phyloP scores from a whole-genome alignment of 2,888 invertebrate genomes.

The Ctena decussata region DNA sequence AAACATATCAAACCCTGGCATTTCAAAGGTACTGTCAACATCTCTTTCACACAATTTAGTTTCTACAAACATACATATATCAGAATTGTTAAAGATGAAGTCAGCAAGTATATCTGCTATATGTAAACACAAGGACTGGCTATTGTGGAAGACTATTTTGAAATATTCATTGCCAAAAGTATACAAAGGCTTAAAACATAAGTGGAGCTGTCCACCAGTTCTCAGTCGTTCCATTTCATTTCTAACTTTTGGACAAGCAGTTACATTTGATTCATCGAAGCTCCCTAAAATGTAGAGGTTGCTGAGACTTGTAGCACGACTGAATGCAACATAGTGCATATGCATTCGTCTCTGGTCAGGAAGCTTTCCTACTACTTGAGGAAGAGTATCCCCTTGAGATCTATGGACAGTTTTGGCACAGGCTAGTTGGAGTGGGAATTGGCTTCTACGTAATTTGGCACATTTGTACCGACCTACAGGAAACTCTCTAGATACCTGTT shows the following conservation, averaged over 20 bases:
- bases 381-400: slow-evolving; percentile 48
- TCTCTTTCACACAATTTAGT: not conserved
- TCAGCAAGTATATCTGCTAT: slow-evolving; percentile 23
- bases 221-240: slow-evolving; percentile 34
- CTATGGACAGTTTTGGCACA: slow-evolving; percentile 49
- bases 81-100: not conserved
- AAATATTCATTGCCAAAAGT: not conserved
- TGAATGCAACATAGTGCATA: slow-evolving; percentile 55
- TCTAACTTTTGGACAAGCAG: slow-evolving; percentile 18
- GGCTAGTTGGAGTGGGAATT: slow-evolving; percentile 43
- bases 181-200: slow-evolving; percentile 6
- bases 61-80: slow-evolving; percentile 26
- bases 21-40: not conserved
- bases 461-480: slow-evolving; percentile 19
- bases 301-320: slow-evolving; percentile 15
- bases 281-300: slow-evolving; percentile 31
- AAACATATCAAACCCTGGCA: not conserved
- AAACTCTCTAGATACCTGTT: slow-evolving; percentile 19
- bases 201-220: not conserved
- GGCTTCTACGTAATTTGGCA: slow-evolving; percentile 29
- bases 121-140: slow-evolving; percentile 21
- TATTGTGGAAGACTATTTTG: slow-evolving; percentile 20
- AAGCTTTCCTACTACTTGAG: slow-evolving; percentile 27
- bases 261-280: slow-evolving; percentile 19
- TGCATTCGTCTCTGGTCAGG: slow-evolving; percentile 16